Conservation (phyloP, 2,797 vertebrate genomes). For the Enteromius paludinosus region DNA sequence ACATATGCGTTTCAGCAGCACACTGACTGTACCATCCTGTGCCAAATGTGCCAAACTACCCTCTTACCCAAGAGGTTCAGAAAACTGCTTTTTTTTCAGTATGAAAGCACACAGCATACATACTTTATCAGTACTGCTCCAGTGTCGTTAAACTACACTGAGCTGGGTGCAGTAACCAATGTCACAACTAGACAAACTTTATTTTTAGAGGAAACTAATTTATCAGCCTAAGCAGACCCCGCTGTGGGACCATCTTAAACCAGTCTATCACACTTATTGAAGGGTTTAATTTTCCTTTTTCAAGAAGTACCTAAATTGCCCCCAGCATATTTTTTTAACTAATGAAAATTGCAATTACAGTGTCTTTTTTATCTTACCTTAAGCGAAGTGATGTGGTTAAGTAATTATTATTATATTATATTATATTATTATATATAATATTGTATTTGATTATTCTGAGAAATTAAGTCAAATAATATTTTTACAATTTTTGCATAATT, state of each 20-base stretch:
- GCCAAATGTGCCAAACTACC: slow-evolving; percentile 47
- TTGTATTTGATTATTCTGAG: not conserved
- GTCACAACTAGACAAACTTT: not conserved
- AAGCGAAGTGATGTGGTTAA: not conserved
- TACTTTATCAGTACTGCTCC: not conserved
- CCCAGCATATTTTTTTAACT: not conserved
- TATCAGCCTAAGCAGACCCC: not conserved
- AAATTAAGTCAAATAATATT: not conserved
- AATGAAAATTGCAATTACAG: not conserved
- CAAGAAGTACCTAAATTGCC: not conserved
- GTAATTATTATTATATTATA: not conserved
- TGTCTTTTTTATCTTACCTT: not conserved
- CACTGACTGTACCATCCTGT: slow-evolving; percentile 38
- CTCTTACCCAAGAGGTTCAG: slow-evolving; percentile 34
- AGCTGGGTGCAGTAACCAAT: not conserved
- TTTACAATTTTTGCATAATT: not conserved
- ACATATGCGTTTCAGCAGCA: slow-evolving; percentile 50
- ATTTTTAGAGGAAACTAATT: not conserved
- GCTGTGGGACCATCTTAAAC: not conserved
- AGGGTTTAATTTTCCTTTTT: not conserved
- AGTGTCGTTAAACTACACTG: not conserved
- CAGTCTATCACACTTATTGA: not conserved
- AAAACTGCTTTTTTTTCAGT: slow-evolving; percentile 11
- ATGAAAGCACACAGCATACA: slow-evolving; percentile 4
- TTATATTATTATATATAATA: no score